phyloP scores from a whole-genome alignment of 2,888 invertebrate species.

The Plagodis pulveraria region DNA sequence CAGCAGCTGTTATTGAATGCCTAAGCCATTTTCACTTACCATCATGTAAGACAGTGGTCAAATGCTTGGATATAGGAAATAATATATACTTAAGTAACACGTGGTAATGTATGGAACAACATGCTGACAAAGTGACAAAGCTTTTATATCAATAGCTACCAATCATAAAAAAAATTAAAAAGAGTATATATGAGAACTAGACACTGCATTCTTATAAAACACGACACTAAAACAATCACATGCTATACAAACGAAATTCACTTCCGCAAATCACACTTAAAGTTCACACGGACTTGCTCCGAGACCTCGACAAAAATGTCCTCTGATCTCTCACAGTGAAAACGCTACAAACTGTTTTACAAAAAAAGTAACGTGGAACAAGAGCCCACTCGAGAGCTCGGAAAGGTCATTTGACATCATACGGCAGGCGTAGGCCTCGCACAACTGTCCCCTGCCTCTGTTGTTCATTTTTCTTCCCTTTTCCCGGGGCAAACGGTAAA shows the following conservation, averaged over 20 bases:
- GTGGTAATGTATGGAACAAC: no score
- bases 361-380: constrained; percentile 44
- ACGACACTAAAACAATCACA: constrained; percentile 3
- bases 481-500: constrained; percentile 77
- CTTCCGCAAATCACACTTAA: constrained; percentile 30
- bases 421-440: constrained; percentile 53
- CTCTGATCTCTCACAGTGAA: constrained; percentile 33
- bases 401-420: constrained; percentile 64
- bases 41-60: no score
- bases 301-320: constrained; percentile 27
- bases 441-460: constrained; percentile 68
- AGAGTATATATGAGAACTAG: no score
- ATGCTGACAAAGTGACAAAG: no score
- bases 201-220: constrained; percentile 1
- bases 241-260: constrained; percentile 15
- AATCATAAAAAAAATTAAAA: no score
- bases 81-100: no score
- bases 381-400: constrained; percentile 45
- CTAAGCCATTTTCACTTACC: no score
- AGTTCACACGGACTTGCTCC: constrained; percentile 23
- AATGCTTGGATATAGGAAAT: no score
- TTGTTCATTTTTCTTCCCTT: constrained; percentile 81
- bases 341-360: constrained; percentile 44
- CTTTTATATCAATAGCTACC: no score
- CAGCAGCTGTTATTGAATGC: no score